Percentiles rank a stretch among this genome's conserved stretches.
Conservation (phyloP, 2,888 invertebrate genomes). For the Keiferia lycopersicella region DNA sequence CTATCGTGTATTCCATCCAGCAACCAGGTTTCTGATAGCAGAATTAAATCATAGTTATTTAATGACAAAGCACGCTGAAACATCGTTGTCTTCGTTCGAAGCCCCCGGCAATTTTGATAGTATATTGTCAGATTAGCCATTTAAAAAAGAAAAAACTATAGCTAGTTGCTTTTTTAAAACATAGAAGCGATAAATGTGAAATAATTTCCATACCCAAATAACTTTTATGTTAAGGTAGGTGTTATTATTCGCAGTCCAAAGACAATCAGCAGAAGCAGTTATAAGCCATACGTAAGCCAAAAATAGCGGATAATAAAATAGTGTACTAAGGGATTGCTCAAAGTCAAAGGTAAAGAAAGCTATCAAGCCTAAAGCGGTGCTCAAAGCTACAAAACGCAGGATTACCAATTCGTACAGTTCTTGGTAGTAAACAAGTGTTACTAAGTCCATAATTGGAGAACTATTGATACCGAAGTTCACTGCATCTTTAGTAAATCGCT, state of each 20-base stretch:
- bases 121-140: neutral
- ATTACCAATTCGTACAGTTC: neutral
- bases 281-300: too few species aligned
- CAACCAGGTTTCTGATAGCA: neutral
- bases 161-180: too few species aligned
- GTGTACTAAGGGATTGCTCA: neutral
- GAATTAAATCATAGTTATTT: neutral
- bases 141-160: too few species aligned
- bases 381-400: neutral
- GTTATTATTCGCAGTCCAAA: too few species aligned
- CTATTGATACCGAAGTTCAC: neutral
- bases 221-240: too few species aligned
- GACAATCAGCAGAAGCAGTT: neutral
- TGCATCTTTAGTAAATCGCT: neutral
- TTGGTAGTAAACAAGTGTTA: too few species aligned
- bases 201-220: too few species aligned
- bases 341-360: neutral
- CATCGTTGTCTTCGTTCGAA: neutral
- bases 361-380: too few species aligned
- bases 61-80: neutral
- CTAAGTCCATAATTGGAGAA: neutral
- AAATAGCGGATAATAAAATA: too few species aligned
- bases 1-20: neutral
- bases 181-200: too few species aligned
- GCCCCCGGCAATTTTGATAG: neutral